Percentiles rank a stretch among this genome's conserved stretches.
Evolutionary conservation across 2,113 vertebrate species (phyloP).

Genomic region (Hemichromis elongatus): DNA sequence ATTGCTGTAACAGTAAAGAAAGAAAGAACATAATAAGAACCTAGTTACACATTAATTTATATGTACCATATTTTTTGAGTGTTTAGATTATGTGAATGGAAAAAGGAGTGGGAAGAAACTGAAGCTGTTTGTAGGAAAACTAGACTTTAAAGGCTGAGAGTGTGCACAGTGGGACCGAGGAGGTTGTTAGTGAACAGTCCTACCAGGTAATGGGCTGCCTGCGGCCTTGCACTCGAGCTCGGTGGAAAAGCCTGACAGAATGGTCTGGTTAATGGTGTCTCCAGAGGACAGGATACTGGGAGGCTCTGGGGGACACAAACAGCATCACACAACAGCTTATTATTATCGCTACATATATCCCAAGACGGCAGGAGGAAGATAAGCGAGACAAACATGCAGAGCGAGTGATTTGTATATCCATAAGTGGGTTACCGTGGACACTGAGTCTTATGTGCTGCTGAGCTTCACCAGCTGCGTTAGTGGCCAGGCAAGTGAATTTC

Average conservation of each 20-base stretch:
- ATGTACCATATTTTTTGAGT: background rate
- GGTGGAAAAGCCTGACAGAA: slow-evolving; percentile 81
- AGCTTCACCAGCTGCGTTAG: slow-evolving; percentile 90
- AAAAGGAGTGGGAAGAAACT: background rate
- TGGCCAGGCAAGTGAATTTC: slow-evolving; percentile 90
- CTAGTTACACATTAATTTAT: background rate
- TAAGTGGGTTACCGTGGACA: slow-evolving; percentile 83
- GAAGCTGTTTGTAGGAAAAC: background rate
- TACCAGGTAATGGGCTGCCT: slow-evolving; percentile 88
- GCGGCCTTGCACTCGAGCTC: slow-evolving; percentile 85
- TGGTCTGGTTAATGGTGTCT: slow-evolving; percentile 84
- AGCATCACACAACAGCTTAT: background rate
- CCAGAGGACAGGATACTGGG: slow-evolving; percentile 81
- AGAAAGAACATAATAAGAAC: background rate
- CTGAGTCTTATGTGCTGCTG: slow-evolving; percentile 82
- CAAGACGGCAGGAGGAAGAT: background rate
- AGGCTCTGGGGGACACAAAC: slow-evolving; percentile 78
- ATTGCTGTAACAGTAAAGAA: background rate
- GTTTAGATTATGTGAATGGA: background rate
- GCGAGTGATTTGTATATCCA: background rate
- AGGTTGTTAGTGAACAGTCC: background rate
- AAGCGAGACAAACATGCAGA: background rate
- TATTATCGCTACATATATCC: background rate
- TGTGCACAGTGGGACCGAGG: background rate
- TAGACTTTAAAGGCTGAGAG: background rate